Percentiles rank a stretch among this genome's conserved stretches.
Evolutionary conservation across 1,140 invertebrate genomes (phyloP).

Genomic region (Diabrotica undecimpunctata): DNA sequence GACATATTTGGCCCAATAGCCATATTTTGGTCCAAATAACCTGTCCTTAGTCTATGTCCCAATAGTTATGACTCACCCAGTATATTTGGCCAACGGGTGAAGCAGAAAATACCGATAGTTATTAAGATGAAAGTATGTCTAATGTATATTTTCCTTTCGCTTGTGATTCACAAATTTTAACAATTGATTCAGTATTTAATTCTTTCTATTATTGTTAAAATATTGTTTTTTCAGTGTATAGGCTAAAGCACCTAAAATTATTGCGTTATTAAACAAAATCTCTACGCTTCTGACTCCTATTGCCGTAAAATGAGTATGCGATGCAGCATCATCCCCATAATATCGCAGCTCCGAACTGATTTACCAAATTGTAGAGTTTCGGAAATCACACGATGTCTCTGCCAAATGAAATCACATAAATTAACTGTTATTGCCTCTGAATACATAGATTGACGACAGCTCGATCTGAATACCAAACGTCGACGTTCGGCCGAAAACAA

Average conservation of each 20-base stretch:
- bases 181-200: no score
- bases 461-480: neutral
- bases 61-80: no score
- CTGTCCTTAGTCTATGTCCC: no score
- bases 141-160: no score
- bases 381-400: neutral
- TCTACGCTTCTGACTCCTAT: neutral
- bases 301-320: no score
- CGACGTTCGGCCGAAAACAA: neutral
- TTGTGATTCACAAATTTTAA: no score
- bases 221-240: neutral
- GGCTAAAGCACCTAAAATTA: neutral
- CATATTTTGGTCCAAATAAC: no score
- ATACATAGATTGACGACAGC: neutral
- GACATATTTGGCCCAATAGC: no score
- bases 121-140: no score
- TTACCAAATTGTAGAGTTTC: conserved; percentile 2
- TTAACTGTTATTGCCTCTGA: neutral
- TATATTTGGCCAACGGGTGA: no score
- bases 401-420: conserved; percentile 1
- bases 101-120: no score
- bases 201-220: neutral
- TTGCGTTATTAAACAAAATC: neutral
- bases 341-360: neutral
- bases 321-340: no score